Percentiles rank a stretch among this genome's conserved stretches.
phyloP scores from a whole-genome alignment of 92 coral and sea anemone species.

The Parazoanthus swiftii region DNA sequence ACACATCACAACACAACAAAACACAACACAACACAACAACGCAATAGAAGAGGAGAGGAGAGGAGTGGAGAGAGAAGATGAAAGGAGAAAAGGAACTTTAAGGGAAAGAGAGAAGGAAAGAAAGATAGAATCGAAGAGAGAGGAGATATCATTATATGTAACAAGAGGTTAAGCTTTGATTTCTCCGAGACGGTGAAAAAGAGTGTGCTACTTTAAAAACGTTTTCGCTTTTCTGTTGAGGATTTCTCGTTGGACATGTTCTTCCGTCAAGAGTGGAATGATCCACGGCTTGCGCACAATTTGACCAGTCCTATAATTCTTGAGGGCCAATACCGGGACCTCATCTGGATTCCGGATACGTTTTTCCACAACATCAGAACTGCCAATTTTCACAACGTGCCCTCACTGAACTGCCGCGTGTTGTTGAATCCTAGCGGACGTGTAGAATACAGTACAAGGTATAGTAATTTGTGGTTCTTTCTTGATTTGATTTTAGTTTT shows the following conservation, averaged over 20 bases:
- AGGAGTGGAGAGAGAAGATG: too few relatives aligned
- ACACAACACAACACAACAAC: too few relatives aligned
- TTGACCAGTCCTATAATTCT: constrained; percentile 56
- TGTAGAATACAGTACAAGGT: constrained; percentile 58
- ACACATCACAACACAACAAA: too few relatives aligned
- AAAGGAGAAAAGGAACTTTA: too few relatives aligned
- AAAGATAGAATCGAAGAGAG: too few relatives aligned
- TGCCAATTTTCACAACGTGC: constrained; percentile 72
- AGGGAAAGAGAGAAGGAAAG: too few relatives aligned
- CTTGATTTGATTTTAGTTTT: too few relatives aligned
- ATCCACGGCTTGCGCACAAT: constrained; percentile 68
- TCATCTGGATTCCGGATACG: constrained; percentile 89
- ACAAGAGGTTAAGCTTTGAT: too few relatives aligned
- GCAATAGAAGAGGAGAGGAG: too few relatives aligned
- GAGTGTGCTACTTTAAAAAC: not conserved
- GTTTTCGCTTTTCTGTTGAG: constrained; percentile 32
- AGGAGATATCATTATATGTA: too few relatives aligned
- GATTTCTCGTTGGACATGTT: constrained; percentile 76
- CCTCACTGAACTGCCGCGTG: constrained; percentile 66
- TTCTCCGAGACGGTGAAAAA: not conserved
- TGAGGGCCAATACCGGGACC: constrained; percentile 48
- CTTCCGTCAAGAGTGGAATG: constrained; percentile 84
- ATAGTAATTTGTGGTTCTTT: not conserved
- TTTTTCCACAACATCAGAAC: constrained; percentile 76
- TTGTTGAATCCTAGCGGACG: constrained; percentile 46